Evolutionary conservation across 2,113 vertebrate genomes (phyloP).

Genomic region (Spheniscus mendiculus): DNA sequence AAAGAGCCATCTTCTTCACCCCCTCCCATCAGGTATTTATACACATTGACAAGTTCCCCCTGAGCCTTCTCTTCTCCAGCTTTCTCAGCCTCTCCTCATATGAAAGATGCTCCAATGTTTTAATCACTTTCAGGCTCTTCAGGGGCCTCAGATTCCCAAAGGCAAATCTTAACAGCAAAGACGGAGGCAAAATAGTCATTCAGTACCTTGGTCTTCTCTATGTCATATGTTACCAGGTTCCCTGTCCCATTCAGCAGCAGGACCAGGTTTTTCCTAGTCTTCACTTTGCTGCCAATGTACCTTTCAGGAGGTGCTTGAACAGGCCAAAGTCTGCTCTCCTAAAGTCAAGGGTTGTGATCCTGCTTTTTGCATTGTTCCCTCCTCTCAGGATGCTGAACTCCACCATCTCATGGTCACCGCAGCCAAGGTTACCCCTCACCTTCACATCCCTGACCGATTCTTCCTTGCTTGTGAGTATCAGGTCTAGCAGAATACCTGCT

Average conservation of each 20-base stretch:
- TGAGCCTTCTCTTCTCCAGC: not conserved
- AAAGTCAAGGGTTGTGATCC: not conserved
- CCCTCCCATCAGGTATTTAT: not conserved
- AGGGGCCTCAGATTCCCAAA: not conserved
- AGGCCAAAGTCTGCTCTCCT: not conserved
- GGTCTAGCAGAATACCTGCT: not conserved
- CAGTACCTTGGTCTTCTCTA: not conserved
- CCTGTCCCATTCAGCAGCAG: not conserved
- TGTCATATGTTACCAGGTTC: rapidly evolving
- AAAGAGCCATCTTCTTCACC: not conserved
- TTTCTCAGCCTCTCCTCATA: not conserved
- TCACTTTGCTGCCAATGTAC: not conserved
- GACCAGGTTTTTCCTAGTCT: not conserved
- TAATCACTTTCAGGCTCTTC: not conserved
- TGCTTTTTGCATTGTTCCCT: not conserved
- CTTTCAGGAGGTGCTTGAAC: not conserved
- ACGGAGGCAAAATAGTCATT: not conserved
- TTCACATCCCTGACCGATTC: not conserved
- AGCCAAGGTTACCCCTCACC: not conserved
- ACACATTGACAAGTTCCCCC: rapidly evolving
- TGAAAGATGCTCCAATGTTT: not conserved
- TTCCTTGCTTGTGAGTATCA: not conserved
- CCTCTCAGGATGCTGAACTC: not conserved
- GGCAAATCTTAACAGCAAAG: not conserved
- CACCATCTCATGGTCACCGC: not conserved